These are phyloP conservation scores for Pipistrellus pipistrellus DNA, from an alignment of 2,797 vertebrate species.

Conservation along the genomic window DNA sequence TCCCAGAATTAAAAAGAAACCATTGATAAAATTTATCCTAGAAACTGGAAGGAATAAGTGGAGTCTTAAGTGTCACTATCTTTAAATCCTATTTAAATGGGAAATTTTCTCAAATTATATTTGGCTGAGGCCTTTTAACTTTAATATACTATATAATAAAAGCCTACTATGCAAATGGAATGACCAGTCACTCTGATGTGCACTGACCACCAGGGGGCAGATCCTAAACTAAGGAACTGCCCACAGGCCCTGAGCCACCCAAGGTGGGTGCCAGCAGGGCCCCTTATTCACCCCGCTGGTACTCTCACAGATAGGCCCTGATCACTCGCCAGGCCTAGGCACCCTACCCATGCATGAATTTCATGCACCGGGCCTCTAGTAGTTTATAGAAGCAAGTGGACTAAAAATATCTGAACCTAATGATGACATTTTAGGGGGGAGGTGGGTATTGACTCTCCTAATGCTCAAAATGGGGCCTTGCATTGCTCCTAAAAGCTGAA, in stretches of 20 bases:
- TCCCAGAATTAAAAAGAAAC: not conserved
- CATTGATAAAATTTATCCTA: not conserved
- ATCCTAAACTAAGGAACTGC: no score
- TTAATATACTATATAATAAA: not conserved
- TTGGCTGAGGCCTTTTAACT: not conserved
- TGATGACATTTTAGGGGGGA: not conserved
- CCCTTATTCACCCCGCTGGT: accelerated
- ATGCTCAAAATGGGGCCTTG: not conserved
- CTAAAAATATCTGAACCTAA: not conserved
- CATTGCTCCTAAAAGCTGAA: not conserved
- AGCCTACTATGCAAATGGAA: no score
- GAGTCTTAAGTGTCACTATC: not conserved
- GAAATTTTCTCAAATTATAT: not conserved
- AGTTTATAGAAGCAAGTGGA: not conserved
- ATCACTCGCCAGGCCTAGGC: no score
- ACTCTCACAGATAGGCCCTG: no score
- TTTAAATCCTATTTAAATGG: not conserved
- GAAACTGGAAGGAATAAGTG: not conserved
- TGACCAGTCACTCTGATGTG: no score
- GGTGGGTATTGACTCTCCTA: not conserved
- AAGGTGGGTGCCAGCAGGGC: no score
- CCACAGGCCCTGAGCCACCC: no score
- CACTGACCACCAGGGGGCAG: no score
- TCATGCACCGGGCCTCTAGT: no score
- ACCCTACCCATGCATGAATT: no score